These are phyloP conservation scores for Chaenogobius annularis DNA, from an alignment of 2,113 vertebrate species.

Conservation along the genomic window DNA sequence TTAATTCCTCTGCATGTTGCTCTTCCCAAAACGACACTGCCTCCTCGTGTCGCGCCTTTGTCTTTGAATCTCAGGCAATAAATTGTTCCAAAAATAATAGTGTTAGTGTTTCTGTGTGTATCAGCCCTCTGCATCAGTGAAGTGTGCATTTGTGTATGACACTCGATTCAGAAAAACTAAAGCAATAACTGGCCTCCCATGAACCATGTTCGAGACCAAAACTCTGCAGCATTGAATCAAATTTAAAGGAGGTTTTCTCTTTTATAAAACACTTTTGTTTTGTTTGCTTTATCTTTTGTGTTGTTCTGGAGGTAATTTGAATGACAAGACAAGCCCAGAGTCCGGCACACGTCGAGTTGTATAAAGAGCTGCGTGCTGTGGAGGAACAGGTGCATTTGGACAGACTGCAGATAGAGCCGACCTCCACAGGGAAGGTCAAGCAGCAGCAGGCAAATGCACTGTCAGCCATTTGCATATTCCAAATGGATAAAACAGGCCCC, in stretches of 20 bases:
- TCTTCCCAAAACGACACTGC: constrained; percentile 52
- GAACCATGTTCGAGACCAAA: constrained; percentile 12
- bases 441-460: constrained; percentile 81
- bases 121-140: neutral
- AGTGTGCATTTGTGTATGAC: constrained; percentile 19
- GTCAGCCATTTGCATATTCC: constrained; percentile 83
- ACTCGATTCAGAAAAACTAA: constrained; percentile 23
- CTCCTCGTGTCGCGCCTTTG: constrained; percentile 24
- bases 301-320: constrained; percentile 20
- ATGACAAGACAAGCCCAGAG: neutral
- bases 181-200: constrained; percentile 61
- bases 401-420: constrained; percentile 80
- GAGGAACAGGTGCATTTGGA: constrained; percentile 81
- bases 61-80: constrained; percentile 58
- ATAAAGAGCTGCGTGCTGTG: constrained; percentile 59
- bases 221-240: constrained; percentile 18
- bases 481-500: constrained; percentile 73
- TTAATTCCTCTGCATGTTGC: constrained; percentile 66
- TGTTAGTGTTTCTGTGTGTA: constrained; percentile 5
- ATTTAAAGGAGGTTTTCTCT: constrained; percentile 20
- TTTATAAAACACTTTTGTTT: neutral
- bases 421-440: constrained; percentile 81
- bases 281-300: constrained; percentile 5
- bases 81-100: constrained; percentile 32
- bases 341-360: constrained; percentile 24